Conservation (phyloP, 2,888 invertebrate genomes). For the Branchellion lobata region DNA sequence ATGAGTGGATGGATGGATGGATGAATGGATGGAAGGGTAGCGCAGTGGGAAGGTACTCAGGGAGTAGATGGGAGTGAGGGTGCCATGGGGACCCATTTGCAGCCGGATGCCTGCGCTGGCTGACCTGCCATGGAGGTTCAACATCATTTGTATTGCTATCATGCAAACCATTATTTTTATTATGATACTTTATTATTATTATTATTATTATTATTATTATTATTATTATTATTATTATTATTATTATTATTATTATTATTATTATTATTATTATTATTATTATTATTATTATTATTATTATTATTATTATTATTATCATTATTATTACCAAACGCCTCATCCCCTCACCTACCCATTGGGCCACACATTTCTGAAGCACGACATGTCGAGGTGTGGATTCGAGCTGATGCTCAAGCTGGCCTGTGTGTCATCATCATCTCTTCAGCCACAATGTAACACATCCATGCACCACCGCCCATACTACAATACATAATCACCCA, state of each 20-base stretch:
- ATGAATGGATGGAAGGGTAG: too few relatives aligned
- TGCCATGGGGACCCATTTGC: neutral
- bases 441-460: too few relatives aligned
- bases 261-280: conserved; percentile 51
- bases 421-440: neutral
- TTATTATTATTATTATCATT: conserved; percentile 4
- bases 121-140: neutral
- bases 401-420: neutral
- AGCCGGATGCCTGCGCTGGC: neutral
- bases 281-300: neutral
- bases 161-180: neutral
- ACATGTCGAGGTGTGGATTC: neutral
- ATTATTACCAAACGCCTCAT: neutral
- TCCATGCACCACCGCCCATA: neutral
- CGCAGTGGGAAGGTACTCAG: too few relatives aligned
- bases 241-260: neutral
- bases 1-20: too few relatives aligned
- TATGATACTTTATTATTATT: neutral
- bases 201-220: neutral
- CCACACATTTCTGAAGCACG: neutral
- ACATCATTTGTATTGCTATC: neutral
- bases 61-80: neutral
- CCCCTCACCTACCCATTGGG: conserved; percentile 1
- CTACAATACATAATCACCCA: neutral
- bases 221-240: neutral